Evolutionary conservation across 92 coral and sea anemone species (phyloP).

Genomic region (Bergia puertoricense): DNA sequence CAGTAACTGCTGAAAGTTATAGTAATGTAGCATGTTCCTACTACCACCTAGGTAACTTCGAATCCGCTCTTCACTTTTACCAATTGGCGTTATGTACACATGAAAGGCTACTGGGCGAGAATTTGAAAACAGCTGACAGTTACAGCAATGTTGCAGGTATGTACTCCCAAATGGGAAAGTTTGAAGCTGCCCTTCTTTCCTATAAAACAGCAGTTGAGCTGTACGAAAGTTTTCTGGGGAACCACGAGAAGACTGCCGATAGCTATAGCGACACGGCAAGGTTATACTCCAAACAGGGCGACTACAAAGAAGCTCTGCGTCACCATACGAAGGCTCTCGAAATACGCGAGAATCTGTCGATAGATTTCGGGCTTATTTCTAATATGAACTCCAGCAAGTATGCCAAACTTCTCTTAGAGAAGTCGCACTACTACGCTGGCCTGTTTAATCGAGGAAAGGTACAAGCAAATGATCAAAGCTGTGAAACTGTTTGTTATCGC

Average conservation of each 20-base stretch:
- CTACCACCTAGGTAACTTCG: background rate
- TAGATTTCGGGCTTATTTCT: background rate
- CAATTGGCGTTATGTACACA: background rate
- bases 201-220: background rate
- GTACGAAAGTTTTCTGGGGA: background rate
- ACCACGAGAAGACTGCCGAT: background rate
- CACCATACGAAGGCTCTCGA: background rate
- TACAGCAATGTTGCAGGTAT: background rate
- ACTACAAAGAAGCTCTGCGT: background rate
- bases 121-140: background rate
- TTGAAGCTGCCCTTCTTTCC: background rate
- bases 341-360: background rate
- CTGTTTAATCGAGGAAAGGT: background rate
- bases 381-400: background rate
- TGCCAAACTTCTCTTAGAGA: background rate
- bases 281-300: background rate
- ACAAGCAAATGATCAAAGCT: too few species aligned
- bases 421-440: background rate
- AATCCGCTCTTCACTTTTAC: background rate
- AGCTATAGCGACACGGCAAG: background rate
- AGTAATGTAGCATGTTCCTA: background rate
- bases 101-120: background rate
- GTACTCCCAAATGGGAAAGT: background rate
- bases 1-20: background rate
- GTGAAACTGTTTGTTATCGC: too few species aligned